Base-by-base conservation (phyloP, 2,888 invertebrate species). In the Pediacus dermestoides region DNA sequence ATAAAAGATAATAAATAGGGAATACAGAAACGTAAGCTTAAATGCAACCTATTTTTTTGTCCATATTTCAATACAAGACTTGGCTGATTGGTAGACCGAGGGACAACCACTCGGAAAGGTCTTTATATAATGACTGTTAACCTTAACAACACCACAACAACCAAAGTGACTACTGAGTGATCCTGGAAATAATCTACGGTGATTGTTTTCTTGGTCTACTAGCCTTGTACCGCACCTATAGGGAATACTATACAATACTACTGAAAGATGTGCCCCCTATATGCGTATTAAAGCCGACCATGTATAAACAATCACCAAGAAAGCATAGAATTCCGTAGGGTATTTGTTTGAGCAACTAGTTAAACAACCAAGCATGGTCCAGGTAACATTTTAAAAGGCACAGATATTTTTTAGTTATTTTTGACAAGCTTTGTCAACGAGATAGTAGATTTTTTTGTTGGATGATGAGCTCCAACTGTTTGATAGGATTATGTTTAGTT, bases 81-180 rank as follows among this genome's bases (percentile, higher is more conserved):
- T 39, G 37, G 39, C 45, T 50, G 54, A 59, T 57, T 57, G 53
- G 56, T 48, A 48, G 54, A 54, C 49, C 51, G 51, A 56, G 58
- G 57, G 57, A 58, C 57, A 58, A 55, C 60, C 60, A 57, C 59
- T 58, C 51, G 53, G 53, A 60, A 61, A 60, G 60, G 61, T 62
- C 61, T 63, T 63, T 61, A 63, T 60, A 63, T 66, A 65, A 66
- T 63, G 61, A 64, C 60, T 63, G 61, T 60, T 65, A 64, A 63
- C 61, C 61, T 63, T 62, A 63, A 60, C 57, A 63, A 57, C 61
- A 53, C 44, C 43, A 34, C 46, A 58, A 45, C 39, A 26, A 49
- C 21, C 49, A 58, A 55, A 35, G 28, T 23, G 26, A 40, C 39
- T 39, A 38, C 16, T 37, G 30, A 10, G 8, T 18, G 18, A 16